Percentiles rank a stretch among this genome's conserved stretches.
phyloP scores from a whole-genome alignment of 2,113 vertebrate species.

The Amazona vittata region DNA sequence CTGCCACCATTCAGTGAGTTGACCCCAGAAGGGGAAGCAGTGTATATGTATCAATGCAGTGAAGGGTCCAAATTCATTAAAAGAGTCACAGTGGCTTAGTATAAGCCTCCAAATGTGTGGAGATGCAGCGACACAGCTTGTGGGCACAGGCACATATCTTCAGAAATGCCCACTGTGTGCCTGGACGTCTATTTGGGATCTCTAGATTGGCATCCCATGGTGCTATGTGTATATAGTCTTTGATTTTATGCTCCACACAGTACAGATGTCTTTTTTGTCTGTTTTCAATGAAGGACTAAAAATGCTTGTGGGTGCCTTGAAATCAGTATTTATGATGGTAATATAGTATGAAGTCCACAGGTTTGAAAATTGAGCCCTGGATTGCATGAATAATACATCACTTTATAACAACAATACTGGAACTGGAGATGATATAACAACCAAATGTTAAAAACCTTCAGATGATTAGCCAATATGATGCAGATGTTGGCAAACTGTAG shows the following conservation, averaged over 20 bases:
- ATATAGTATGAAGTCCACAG: constrained; percentile 36
- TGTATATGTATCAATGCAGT: not conserved
- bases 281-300: constrained; percentile 24
- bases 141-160: not conserved
- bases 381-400: constrained; percentile 55
- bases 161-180: not conserved
- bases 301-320: constrained; percentile 47
- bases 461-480: not conserved
- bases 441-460: constrained; percentile 15
- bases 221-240: not conserved
- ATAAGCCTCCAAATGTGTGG: not conserved
- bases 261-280: not conserved
- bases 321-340: constrained; percentile 61
- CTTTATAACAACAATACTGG: constrained; percentile 38
- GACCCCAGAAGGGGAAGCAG: not conserved
- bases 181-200: not conserved
- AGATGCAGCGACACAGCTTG: not conserved
- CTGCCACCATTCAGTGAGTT: not conserved
- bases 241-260: not conserved
- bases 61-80: not conserved
- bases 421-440: constrained; percentile 21
- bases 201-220: not conserved
- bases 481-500: not conserved
- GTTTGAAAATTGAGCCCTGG: constrained; percentile 49
- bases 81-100: not conserved